Base-by-base conservation (phyloP, 2,888 invertebrate genomes). In the Desoria tigrina region DNA sequence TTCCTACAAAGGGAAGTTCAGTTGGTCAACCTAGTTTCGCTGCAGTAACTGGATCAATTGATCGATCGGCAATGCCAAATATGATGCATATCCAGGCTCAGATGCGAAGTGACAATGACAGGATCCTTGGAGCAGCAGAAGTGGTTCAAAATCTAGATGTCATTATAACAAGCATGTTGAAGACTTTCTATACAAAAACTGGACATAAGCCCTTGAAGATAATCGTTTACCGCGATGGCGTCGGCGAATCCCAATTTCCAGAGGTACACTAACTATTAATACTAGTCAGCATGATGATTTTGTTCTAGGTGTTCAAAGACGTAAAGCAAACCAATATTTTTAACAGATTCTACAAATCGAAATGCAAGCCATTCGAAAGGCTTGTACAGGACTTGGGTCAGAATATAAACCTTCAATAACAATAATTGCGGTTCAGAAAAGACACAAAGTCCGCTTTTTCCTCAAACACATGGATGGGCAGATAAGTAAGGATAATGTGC, bases 371-470 rank as follows among this genome's bases (percentile, higher is more conserved):
- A 72, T 78, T 6, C 74, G 83, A 79, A 80, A 82, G 66, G 85
- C 85, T 1, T 85, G 85, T 74, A 81, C 80, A 78, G 80, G 80
- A 76, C 78, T 85, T 49, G 82, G 42, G 72, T 75, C 79, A 1
- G 82, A 80, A 49, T 85, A 85, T 77, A 82, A 83, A 75, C 85
- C 85, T 6, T 83, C 83, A 16, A 84, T 84, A 61, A 86, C 85
- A 11, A 85, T 84, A 77, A 81, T 85, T 63, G 84, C 84, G 11
- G 85, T 86, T 23, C 85, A 86, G 79, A 85, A 86, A 74, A 79
- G 85, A 24, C 85, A 85, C 76, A 85, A 86, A 37, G 37, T 32
- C 21, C 28, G 55, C 6, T n/a, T 55, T 4, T 55, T 55, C 21
- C 14, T 28, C 3, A 26, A 55, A 18, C n/a, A n/a, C n/a, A 6